Evolutionary conservation across 1,140 invertebrate species (phyloP).

Genomic region (Portunus trituberculatus): DNA sequence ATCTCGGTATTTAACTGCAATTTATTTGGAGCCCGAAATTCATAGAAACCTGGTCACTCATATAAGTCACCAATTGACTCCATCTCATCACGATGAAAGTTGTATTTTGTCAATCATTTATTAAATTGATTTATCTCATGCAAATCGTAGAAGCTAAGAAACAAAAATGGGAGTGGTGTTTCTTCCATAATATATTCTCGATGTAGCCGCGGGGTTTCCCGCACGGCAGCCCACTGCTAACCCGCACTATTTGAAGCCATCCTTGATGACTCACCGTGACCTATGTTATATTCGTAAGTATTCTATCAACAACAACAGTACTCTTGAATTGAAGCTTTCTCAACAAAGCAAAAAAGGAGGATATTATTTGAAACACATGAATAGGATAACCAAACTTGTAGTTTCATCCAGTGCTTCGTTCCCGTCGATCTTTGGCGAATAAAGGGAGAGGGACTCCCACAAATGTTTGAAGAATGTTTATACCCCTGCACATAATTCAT

Average conservation of each 20-base stretch:
- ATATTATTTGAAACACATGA: too few relatives aligned
- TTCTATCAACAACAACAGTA: too few relatives aligned
- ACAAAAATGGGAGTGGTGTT: not conserved
- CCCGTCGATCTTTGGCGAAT: too few relatives aligned
- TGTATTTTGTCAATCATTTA: not conserved
- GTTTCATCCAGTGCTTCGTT: too few relatives aligned
- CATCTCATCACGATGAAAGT: not conserved
- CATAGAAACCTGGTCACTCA: not conserved
- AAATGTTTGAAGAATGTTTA: too few relatives aligned
- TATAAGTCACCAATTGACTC: not conserved
- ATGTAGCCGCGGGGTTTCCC: not conserved
- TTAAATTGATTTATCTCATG: not conserved
- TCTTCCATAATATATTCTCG: not conserved
- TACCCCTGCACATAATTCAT: too few relatives aligned
- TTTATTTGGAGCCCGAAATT: not conserved
- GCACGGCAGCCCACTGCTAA: not conserved
- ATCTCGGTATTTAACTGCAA: not conserved
- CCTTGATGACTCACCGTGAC: not conserved
- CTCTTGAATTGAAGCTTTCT: too few relatives aligned
- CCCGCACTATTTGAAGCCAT: not conserved
- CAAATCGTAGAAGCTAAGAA: not conserved
- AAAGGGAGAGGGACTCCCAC: too few relatives aligned
- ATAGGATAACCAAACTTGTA: too few relatives aligned
- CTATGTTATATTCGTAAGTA: too few relatives aligned
- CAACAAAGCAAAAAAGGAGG: too few relatives aligned